Percentiles rank a stretch among this genome's conserved stretches.
phyloP scores from a whole-genome alignment of 30 jellyfish, hydroid and myxozoan genomes.

The Hydractinia symbiolongicarpus region DNA sequence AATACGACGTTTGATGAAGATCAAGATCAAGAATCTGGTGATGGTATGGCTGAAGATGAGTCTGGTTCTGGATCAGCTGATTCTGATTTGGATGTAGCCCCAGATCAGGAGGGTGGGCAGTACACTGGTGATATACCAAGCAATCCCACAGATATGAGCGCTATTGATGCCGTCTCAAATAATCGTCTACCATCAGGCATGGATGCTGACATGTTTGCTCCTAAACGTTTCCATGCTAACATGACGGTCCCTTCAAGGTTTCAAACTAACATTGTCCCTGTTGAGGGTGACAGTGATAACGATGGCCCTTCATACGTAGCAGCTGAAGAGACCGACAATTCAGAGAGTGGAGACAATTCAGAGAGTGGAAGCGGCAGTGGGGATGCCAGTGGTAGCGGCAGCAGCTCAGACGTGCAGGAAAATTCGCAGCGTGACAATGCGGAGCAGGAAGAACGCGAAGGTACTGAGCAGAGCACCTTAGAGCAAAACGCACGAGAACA shows the following conservation, averaged over 20 bases:
- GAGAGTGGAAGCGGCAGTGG: constrained; percentile 34
- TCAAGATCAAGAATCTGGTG: background rate
- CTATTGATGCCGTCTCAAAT: constrained; percentile 19
- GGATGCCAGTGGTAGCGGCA: constrained; percentile 42
- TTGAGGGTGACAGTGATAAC: constrained; percentile 30
- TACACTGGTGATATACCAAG: constrained; percentile 30
- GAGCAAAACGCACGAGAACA: too few species aligned
- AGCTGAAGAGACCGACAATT: constrained; percentile 30
- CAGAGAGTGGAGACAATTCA: constrained; percentile 34
- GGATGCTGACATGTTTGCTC: constrained; percentile 4
- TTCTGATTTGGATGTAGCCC: constrained; percentile 19
- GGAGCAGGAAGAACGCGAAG: constrained; percentile 24
- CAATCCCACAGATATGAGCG: constrained; percentile 1
- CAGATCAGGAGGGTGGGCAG: constrained; percentile 20
- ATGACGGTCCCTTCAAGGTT: constrained; percentile 22
- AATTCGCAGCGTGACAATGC: background rate
- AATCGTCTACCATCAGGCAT: background rate
- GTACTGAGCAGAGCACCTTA: background rate
- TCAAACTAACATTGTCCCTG: background rate
- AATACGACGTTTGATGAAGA: too few species aligned
- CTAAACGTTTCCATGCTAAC: constrained; percentile 40
- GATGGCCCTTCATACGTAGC: constrained; percentile 10
- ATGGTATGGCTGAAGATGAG: constrained; percentile 34
- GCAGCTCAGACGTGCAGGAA: background rate
- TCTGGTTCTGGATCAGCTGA: constrained; percentile 79